A percentile compares a stretch with the other conserved stretches of the same genome.
Conservation (phyloP, 1,140 invertebrate species). For the Cardiocondyla obscurior region DNA sequence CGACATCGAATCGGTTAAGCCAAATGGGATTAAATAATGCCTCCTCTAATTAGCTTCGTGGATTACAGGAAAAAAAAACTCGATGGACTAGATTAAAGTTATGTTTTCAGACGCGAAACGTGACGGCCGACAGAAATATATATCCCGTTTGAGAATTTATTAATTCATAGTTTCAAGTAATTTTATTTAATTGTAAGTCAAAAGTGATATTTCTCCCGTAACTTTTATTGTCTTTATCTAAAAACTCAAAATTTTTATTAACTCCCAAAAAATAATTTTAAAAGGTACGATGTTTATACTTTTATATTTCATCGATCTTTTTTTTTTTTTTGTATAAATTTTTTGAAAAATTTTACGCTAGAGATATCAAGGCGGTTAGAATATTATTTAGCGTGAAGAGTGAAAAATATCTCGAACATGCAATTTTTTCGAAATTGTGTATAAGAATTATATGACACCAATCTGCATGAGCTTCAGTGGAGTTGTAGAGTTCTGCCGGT, state of each 20-base stretch:
- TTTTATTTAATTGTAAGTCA: background rate
- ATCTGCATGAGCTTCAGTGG: too few relatives aligned
- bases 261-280: background rate
- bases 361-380: background rate
- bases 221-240: background rate
- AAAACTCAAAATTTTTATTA: background rate
- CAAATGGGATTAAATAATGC: constrained; percentile 44
- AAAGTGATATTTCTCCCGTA: background rate
- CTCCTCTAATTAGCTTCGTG: constrained; percentile 2
- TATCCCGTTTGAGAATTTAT: background rate
- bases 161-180: background rate
- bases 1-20: constrained; percentile 30
- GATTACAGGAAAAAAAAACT: background rate
- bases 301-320: background rate
- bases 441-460: background rate
- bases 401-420: too few relatives aligned
- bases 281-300: background rate
- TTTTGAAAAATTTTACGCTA: background rate
- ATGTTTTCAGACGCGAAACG: background rate
- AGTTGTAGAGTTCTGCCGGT: too few relatives aligned
- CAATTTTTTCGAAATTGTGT: background rate
- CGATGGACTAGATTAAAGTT: background rate
- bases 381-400: background rate
- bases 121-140: constrained; percentile 1
- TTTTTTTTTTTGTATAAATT: background rate